Evolutionary conservation across 1,140 invertebrate genomes (phyloP), one percentile per base, ranked within the genome.

Genomic region (Wasmannia auropunctata): DNA sequence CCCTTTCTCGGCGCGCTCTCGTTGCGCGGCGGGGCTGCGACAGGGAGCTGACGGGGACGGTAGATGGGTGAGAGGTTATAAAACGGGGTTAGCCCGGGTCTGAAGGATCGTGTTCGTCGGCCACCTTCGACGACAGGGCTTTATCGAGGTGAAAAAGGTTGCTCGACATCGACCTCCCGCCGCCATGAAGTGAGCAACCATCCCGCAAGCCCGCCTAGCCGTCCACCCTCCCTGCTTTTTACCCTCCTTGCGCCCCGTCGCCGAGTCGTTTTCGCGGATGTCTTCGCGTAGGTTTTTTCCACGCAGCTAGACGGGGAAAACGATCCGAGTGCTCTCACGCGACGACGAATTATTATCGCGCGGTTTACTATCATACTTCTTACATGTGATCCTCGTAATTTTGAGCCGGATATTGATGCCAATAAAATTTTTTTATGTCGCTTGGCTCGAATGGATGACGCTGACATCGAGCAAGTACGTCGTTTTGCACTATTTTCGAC

Each of bases 91-190:
- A 94, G 91, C 89, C 85, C 43, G 89, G 89, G 91, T 92, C 92
- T 94, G 92, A 93, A 91, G 93, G 92, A 95, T 95, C 94, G 94
- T 94, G 94, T 94, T 94, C 91, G 89, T 92, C 91, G 91, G 87
- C 92, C 92, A 93, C 91, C 91, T 92, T 90, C 92, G 88, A 92
- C 91, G 91, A 92, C 92, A 90, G 89, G 91, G 90, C 90, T 93
- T 93, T 93, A 91, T 90, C 90, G 89, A 92, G 92, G 91, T 92
- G 91, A 93, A 93, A 93, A 92, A 94, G 90, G 91, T 92, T 91
- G 90, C 89, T 91, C 91, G 87, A 90, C 91, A 87, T 86, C 91
- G 87, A 93, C 91, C 91, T 90, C 77, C 60, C 43, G 75, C 81
- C 67, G 58, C 77, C 51, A 77, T 67, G 65, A 63, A 79, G 70